Percentiles rank a stretch among this genome's conserved stretches.
Evolutionary conservation across 2,113 vertebrate genomes (phyloP).

Genomic region (Baryphthengus martii): DNA sequence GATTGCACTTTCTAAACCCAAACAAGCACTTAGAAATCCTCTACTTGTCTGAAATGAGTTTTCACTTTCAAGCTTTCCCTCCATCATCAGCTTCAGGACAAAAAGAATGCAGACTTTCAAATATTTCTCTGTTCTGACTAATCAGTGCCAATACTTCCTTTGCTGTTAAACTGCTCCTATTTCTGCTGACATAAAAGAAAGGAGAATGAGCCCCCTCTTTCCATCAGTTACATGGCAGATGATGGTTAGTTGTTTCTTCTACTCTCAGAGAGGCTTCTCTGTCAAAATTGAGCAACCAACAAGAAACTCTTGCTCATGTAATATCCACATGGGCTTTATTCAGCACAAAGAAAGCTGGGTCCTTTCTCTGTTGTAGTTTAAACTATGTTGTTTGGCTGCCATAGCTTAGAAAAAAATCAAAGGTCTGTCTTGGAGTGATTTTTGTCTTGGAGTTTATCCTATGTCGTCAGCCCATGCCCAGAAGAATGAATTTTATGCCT

Average conservation of each 20-base stretch:
- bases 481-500: too few species aligned
- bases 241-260: not conserved
- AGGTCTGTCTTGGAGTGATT: too few species aligned
- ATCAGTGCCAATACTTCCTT: not conserved
- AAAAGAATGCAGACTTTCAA: not conserved
- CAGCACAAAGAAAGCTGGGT: not conserved
- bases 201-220: not conserved
- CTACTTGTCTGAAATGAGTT: not conserved
- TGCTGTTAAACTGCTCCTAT: not conserved
- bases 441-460: too few species aligned
- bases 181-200: not conserved
- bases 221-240: not conserved
- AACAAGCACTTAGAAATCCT: not conserved
- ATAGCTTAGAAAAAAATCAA: not conserved
- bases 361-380: not conserved
- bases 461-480: too few species aligned
- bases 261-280: not conserved
- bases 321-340: not conserved
- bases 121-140: not conserved
- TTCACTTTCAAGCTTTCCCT: not conserved
- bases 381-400: not conserved
- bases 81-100: not conserved
- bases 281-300: not conserved
- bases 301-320: not conserved
- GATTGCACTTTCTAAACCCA: not conserved